Evolutionary conservation across 2,797 vertebrate species (phyloP).

Genomic region (Melanotaenia pygmaea): DNA sequence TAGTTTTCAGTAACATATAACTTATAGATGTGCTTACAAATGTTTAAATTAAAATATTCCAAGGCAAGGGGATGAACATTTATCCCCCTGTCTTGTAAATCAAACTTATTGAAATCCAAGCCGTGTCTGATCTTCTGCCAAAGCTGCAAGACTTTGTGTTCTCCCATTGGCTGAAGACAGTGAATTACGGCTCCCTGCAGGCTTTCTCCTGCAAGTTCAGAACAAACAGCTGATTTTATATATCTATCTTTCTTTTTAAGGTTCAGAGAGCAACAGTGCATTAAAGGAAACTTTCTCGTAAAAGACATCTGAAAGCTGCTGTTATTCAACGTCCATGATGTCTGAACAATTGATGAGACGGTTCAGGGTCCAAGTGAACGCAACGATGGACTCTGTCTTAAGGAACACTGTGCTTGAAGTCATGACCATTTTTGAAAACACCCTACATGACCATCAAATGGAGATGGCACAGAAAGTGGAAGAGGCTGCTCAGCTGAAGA

Average conservation of each 20-base stretch:
- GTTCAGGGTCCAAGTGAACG: constrained; percentile 62
- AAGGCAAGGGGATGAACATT: too few species aligned
- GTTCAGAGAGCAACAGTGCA: not conserved
- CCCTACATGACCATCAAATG: constrained; percentile 58
- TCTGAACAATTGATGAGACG: constrained; percentile 48
- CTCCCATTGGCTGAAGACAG: too few species aligned
- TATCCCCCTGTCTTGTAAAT: too few species aligned
- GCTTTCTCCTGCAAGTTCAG: too few species aligned
- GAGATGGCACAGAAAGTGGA: constrained; percentile 65
- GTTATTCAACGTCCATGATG: constrained; percentile 44
- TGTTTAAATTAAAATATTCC: too few species aligned
- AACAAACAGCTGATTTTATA: not conserved
- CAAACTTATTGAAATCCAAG: too few species aligned
- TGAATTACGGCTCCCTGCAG: too few species aligned
- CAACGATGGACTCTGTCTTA: constrained; percentile 65
- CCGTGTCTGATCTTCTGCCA: too few species aligned
- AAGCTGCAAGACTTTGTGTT: too few species aligned
- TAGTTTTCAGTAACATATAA: too few species aligned
- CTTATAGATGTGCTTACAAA: too few species aligned
- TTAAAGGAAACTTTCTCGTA: not conserved
- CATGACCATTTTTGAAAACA: constrained; percentile 71
- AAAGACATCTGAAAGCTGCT: not conserved
- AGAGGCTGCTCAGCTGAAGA: constrained; percentile 62
- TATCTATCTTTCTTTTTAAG: constrained; percentile 10
- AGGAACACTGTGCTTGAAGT: constrained; percentile 64